Evolutionary conservation across 2,113 vertebrate genomes (phyloP), one percentile per base, ranked within the genome.

Genomic region (Struthio camelus): DNA sequence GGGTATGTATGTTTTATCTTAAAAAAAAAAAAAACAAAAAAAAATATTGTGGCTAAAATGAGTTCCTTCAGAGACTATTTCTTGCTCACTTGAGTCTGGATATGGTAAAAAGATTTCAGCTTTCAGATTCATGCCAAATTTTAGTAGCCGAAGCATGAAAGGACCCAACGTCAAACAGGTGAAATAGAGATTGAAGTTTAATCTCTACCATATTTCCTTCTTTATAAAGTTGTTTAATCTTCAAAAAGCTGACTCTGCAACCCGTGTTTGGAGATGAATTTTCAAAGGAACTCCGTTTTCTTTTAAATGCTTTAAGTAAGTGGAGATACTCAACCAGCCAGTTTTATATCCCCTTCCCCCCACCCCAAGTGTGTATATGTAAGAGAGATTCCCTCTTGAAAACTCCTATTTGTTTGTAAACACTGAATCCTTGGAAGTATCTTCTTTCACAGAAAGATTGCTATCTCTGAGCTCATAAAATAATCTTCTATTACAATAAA

Each of bases 1-100:
- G 98, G 98, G 99, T 99, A 93, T 44, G 99, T 98, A 69, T 62
- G 34, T 51, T 80, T 93, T 92, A 40, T 86, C 94, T 89, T 82
- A 71, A 95, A 80, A 94, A 9, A 84, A 3, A 40, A 38, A 69
- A 25, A 36, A 28, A 18, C 10, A 18, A 10, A n/a, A 19, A 36
- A 1, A 14, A 10, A 6, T 28, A 1, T 46, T 6, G 27, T 75
- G 51, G 46, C 59, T 73, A 54, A 18, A 56, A 51, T 30, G 36
- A 73, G 36, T 34, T 82, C 34, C 44, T 76, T 80, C 58, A 82
- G 58, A 78, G 50, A 38, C 18, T 1, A 1, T 54, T 42, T 66
- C 48, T 77, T 89, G 58, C 36, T 87, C 42, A 27, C 50, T 1
- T 70, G 42, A 61, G 15, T 69, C 79, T 93, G 34, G 25, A 12